Evolutionary conservation across 2,888 invertebrate genomes (phyloP), one percentile per base, ranked within the genome.

Genomic region (Schrankia costaestrigalis): DNA sequence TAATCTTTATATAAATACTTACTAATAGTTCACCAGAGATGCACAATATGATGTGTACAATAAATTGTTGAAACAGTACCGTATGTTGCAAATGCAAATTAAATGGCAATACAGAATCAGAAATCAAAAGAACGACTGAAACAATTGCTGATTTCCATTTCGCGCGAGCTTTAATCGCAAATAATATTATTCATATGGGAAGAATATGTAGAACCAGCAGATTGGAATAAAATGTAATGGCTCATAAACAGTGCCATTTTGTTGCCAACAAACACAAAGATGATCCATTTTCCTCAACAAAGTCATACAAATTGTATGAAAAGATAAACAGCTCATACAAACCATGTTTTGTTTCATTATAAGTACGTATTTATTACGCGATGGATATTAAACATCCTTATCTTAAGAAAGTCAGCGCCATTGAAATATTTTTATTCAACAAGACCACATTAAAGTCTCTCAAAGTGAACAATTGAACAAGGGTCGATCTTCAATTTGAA

Each of bases 381-480:
- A 32, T 39, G 31, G 26, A 27, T 37, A 52, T 45, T 48, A 52
- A 45, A 33, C 31, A 32, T 30, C 36, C n/a, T 47, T 45, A 48
- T 45, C 40, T 45, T 12, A 33, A 41, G 17, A 29, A 46, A 37
- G 38, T 31, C 38, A 39, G 44, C 34, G 22, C 35, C 23, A 41
- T 45, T 45, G 10, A 42, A 50, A 38, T 28, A 17, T 18, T 10
- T 31, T 35, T 26, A 35, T 42, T 43, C 28, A 39, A 38, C 18
- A 39, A 27, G 36, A 28, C 25, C 23, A 38, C 42, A 54, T 56
- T 54, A 42, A 47, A 42, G 22, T 29, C 40, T 39, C 24, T 23
- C 39, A 40, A 46, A 47, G 41, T 39, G 36, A 43, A 46, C 41
- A 46, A 40, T 46, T 39, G 19, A 40, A 57, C 55, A 45, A 51